Evolutionary conservation across 2,888 invertebrate species (phyloP).

Genomic region (Prenolepis imparis): DNA sequence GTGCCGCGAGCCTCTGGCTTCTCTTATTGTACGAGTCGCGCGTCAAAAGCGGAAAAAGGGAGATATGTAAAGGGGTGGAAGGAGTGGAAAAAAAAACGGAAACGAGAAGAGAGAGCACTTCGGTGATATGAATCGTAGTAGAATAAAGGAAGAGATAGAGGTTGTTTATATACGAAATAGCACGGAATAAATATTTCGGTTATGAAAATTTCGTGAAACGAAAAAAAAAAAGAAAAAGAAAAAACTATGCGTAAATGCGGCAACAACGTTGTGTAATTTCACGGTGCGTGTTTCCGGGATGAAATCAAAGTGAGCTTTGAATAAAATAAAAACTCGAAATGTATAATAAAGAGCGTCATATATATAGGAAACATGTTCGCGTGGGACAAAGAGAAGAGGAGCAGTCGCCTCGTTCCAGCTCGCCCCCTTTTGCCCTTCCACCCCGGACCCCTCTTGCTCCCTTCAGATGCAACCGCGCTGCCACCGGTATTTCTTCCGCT

Average conservation of each 20-base stretch:
- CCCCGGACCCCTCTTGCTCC: neutral
- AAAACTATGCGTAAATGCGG: neutral
- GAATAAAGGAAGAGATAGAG: slow-evolving; percentile 1
- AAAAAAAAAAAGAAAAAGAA: slow-evolving; percentile 7
- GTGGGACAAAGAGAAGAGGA: slow-evolving; percentile 53
- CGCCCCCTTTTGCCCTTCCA: neutral
- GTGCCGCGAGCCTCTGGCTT: slow-evolving; percentile 74
- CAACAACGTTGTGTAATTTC: neutral
- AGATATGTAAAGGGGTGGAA: slow-evolving; percentile 61
- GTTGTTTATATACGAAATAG: slow-evolving; percentile 33
- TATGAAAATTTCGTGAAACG: slow-evolving; percentile 9
- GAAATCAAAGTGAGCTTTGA: slow-evolving; percentile 1
- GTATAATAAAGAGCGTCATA: neutral
- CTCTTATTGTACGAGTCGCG: slow-evolving; percentile 74
- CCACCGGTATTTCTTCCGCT: slow-evolving; percentile 78
- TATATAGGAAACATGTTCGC: slow-evolving; percentile 30
- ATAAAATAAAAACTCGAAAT: slow-evolving; percentile 3
- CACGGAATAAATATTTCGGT: slow-evolving; percentile 37
- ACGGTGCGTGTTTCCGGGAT: neutral
- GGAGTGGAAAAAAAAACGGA: slow-evolving; percentile 7
- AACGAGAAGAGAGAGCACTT: neutral
- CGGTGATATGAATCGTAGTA: slow-evolving; percentile 29
- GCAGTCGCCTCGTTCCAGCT: slow-evolving; percentile 50
- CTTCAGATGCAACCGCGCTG: slow-evolving; percentile 47
- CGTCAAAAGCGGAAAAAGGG: slow-evolving; percentile 61